Evolutionary conservation across 2,797 vertebrate genomes (phyloP).

Genomic region (Muraenolepis orangiensis): DNA sequence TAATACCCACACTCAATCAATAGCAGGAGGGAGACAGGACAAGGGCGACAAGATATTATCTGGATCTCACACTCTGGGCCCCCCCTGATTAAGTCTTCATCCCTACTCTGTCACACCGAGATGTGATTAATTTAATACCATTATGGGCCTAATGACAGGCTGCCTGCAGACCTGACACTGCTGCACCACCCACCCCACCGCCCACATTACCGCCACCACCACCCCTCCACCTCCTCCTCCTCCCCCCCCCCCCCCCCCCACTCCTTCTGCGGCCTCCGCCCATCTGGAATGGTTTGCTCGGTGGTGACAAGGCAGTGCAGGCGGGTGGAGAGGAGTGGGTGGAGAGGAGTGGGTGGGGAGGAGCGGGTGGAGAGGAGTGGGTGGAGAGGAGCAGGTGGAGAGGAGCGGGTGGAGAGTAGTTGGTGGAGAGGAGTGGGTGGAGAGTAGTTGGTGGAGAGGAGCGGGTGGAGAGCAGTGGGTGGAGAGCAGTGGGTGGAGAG

Average conservation of each 20-base stretch:
- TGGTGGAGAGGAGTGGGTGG: no score
- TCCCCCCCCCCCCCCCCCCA: not conserved
- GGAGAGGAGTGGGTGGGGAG: not conserved
- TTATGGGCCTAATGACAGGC: slow-evolving; percentile 82
- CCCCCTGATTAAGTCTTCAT: slow-evolving; percentile 82
- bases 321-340: not conserved
- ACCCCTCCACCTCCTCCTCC: not conserved
- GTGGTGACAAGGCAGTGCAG: slow-evolving; percentile 34
- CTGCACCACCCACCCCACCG: slow-evolving; percentile 26
- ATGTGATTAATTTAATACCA: slow-evolving; percentile 85
- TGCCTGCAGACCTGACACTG: slow-evolving; percentile 72
- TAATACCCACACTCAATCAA: slow-evolving; percentile 80
- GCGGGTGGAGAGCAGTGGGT: no score
- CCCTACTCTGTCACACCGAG: slow-evolving; percentile 79
- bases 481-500: no score
- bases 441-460: no score
- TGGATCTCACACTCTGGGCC: slow-evolving; percentile 74
- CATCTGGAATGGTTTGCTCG: slow-evolving; percentile 33
- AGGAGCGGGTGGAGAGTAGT: no score
- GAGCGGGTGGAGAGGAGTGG: no score
- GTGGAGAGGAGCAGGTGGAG: no score
- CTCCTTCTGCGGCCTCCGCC: slow-evolving; percentile 30
- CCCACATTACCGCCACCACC: not conserved
- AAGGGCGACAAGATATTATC: slow-evolving; percentile 85
- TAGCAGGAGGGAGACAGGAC: slow-evolving; percentile 77